A percentile compares a stretch with the other conserved stretches of the same genome.
These are phyloP conservation scores for Drosophila kambysellisi DNA, from an alignment of 2,888 invertebrate species.

Conservation along the genomic window DNA sequence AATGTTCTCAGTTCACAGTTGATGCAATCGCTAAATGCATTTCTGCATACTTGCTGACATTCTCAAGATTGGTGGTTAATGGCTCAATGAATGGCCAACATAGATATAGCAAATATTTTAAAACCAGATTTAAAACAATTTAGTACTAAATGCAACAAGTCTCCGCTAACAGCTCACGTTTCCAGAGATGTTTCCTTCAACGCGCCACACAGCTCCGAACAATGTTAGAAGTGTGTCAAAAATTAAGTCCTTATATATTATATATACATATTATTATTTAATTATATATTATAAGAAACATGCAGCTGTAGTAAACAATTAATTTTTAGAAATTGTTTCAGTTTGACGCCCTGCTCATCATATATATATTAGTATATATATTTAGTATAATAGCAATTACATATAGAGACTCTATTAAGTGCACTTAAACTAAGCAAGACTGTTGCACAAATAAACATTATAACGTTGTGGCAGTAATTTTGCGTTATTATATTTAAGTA, in stretches of 20 bases:
- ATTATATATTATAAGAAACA: not conserved
- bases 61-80: not conserved
- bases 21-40: slow-evolving; percentile 17
- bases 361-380: not conserved
- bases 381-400: not conserved
- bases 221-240: not conserved
- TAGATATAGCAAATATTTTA: not conserved
- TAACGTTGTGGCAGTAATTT: not conserved
- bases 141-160: not conserved
- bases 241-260: not conserved
- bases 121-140: not conserved
- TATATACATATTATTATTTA: no score
- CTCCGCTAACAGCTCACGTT: not conserved
- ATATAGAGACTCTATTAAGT: not conserved
- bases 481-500: no score
- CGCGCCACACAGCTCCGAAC: not conserved
- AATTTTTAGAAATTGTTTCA: not conserved
- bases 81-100: slow-evolving; percentile 17
- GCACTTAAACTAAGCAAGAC: not conserved
- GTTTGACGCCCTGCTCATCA: not conserved
- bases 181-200: not conserved
- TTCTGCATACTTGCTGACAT: slow-evolving; percentile 11
- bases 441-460: not conserved
- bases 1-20: not conserved
- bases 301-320: not conserved